These are phyloP conservation scores for Sandelia bainsii DNA, from an alignment of 2,797 vertebrate species.

Conservation along the genomic window DNA sequence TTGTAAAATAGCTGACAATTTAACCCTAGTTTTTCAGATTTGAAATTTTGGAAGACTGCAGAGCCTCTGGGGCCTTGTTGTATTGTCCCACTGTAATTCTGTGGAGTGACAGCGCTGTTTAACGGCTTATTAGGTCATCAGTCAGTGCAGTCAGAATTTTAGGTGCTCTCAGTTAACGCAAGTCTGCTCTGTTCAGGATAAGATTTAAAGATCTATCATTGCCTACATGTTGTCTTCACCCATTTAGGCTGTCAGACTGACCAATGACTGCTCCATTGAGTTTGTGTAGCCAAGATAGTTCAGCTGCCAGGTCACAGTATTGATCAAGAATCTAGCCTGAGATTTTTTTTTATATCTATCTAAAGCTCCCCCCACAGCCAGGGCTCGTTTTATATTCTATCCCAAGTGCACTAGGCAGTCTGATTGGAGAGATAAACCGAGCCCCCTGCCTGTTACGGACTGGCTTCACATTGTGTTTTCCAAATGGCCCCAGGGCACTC, in stretches of 20 bases:
- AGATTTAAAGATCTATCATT: constrained; percentile 55
- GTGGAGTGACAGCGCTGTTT: constrained; percentile 31
- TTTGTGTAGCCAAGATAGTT: constrained; percentile 47
- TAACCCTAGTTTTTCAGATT: background rate
- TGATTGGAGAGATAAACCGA: constrained; percentile 63
- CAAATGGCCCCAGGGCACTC: constrained; percentile 46
- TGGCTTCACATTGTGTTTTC: constrained; percentile 69
- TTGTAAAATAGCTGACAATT: background rate
- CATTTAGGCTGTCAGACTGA: constrained; percentile 52
- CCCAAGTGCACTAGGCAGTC: constrained; percentile 7
- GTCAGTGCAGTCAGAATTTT: constrained; percentile 49
- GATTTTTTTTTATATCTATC: background rate
- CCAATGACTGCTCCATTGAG: constrained; percentile 38
- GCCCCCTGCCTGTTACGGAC: constrained; percentile 27
- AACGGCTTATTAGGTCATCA: constrained; percentile 51
- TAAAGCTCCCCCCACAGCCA: background rate
- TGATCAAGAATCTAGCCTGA: constrained; percentile 51
- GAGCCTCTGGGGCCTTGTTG: background rate
- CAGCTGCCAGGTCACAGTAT: constrained; percentile 38
- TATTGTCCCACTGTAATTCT: constrained; percentile 28
- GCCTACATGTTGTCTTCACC: constrained; percentile 38
- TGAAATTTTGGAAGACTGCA: background rate
- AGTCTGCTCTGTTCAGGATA: constrained; percentile 28
- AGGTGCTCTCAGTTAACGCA: constrained; percentile 41
- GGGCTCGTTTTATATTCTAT: constrained; percentile 23